These are phyloP conservation scores for Lytechinus pictus DNA, from an alignment of 35 echinoderm and acorn worm genomes.

Conservation along the genomic window DNA sequence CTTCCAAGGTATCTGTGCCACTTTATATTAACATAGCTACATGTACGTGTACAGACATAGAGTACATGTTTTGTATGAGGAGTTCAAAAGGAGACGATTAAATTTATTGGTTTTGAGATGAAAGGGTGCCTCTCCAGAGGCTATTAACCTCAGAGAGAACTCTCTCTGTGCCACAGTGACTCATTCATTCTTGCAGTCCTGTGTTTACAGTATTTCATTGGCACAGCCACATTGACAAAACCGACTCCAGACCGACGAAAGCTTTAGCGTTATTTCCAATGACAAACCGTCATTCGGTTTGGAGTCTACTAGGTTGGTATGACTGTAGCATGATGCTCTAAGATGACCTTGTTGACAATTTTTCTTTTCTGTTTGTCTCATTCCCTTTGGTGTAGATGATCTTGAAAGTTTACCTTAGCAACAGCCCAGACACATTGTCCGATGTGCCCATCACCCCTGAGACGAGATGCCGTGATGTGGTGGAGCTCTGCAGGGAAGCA, in stretches of 20 bases:
- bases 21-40: too few species aligned
- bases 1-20: too few species aligned
- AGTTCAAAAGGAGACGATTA: not conserved
- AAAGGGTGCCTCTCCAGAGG: not conserved
- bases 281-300: too few species aligned
- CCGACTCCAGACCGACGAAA: too few species aligned
- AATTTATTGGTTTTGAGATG: not conserved
- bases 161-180: not conserved
- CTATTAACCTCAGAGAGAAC: not conserved
- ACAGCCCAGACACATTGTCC: constrained; percentile 61
- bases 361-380: not conserved
- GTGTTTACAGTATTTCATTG: too few species aligned
- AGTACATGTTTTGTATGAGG: too few species aligned
- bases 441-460: constrained; percentile 91
- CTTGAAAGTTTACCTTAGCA: constrained; percentile 82
- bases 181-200: not conserved
- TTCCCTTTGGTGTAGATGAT: constrained; percentile 72
- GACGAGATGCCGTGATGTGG: constrained; percentile 86
- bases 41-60: too few species aligned
- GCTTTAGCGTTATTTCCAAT: too few species aligned
- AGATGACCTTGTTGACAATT: not conserved
- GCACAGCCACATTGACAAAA: too few species aligned
- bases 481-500: constrained; percentile 83
- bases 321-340: not conserved
- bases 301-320: too few species aligned